Percentiles rank a stretch among this genome's conserved stretches.
These are phyloP conservation scores for Apis laboriosa DNA, from an alignment of 1,140 invertebrate species.

Conservation along the genomic window DNA sequence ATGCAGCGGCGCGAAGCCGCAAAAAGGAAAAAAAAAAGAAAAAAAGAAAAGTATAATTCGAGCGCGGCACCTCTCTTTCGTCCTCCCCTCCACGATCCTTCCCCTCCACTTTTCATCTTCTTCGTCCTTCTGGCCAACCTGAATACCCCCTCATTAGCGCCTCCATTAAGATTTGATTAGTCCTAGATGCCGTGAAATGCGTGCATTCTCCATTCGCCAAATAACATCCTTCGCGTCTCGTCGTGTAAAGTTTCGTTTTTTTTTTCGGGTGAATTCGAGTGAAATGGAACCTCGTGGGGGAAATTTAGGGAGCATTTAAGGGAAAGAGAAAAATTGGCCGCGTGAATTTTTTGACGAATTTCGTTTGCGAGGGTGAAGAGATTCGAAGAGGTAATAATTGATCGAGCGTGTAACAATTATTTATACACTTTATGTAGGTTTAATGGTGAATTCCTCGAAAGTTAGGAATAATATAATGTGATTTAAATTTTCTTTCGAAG, in stretches of 20 bases:
- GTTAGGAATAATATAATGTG: too few species aligned
- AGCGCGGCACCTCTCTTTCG: constrained; percentile 45
- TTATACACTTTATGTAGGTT: too few species aligned
- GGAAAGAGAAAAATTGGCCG: too few species aligned
- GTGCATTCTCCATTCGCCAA: constrained; percentile 68
- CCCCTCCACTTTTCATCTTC: constrained; percentile 2
- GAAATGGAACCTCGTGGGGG: too few species aligned
- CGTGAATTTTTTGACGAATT: too few species aligned
- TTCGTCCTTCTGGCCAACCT: constrained; percentile 49
- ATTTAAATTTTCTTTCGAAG: too few species aligned
- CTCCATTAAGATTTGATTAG: constrained; percentile 79
- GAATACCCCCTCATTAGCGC: constrained; percentile 78
- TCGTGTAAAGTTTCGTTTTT: not conserved
- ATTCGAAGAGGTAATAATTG: too few species aligned
- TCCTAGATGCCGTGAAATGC: constrained; percentile 69
- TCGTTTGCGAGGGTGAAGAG: too few species aligned
- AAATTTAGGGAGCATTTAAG: too few species aligned
- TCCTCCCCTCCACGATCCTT: constrained; percentile 24
- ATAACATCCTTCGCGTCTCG: constrained; percentile 67
- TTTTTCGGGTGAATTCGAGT: not conserved
- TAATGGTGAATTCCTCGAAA: too few species aligned
- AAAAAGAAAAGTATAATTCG: constrained; percentile 64
- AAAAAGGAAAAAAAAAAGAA: constrained; percentile 4
- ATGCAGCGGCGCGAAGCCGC: constrained; percentile 71
- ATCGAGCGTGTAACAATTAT: too few species aligned